Evolutionary conservation across 2,888 invertebrate species (phyloP).

Genomic region (Drosophila fungiperda): DNA sequence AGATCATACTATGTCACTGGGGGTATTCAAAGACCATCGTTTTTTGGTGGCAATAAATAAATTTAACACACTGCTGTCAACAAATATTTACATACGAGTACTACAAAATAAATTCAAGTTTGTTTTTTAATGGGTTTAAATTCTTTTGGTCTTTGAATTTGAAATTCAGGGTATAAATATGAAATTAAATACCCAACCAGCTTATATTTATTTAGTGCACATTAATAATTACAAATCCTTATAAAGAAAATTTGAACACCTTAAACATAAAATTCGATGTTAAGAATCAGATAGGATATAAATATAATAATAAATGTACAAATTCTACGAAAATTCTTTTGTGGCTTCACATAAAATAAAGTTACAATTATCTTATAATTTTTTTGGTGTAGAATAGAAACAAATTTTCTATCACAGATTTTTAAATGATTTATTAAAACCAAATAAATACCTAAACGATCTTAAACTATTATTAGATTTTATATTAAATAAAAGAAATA

Average conservation of each 20-base stretch:
- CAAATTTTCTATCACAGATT: background rate
- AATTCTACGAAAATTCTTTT: background rate
- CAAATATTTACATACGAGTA: slow-evolving; percentile 7
- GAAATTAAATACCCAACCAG: too few relatives aligned
- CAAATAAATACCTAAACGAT: background rate
- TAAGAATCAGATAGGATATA: background rate
- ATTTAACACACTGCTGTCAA: slow-evolving; percentile 59
- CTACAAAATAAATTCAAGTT: background rate
- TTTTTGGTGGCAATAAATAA: slow-evolving; percentile 74
- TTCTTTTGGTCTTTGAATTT: background rate
- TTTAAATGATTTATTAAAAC: background rate
- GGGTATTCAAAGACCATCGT: slow-evolving; percentile 71
- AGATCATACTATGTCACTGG: slow-evolving; percentile 71
- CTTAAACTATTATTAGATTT: background rate
- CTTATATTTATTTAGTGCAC: accelerated
- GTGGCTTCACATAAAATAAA: background rate
- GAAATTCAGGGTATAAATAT: background rate
- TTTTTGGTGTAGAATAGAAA: background rate
- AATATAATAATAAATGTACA: background rate
- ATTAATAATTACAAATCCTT: background rate
- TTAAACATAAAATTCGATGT: too few relatives aligned
- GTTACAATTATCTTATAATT: background rate
- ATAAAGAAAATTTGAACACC: accelerated
- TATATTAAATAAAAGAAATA: background rate
- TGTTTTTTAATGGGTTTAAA: background rate